These are phyloP conservation scores for Labeo calbasu DNA, from an alignment of 2,797 vertebrate species.

Conservation along the genomic window DNA sequence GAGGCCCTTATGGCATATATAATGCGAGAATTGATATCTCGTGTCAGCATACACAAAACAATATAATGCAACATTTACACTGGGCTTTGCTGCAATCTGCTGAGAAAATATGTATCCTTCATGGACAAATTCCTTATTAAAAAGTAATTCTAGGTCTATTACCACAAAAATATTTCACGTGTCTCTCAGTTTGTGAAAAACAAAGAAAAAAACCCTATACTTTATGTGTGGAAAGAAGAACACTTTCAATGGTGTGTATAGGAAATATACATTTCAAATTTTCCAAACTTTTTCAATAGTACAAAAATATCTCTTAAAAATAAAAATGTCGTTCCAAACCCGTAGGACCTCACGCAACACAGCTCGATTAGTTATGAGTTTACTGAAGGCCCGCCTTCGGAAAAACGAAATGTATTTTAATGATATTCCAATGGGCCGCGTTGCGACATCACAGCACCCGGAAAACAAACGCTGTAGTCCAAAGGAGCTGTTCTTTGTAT, in stretches of 20 bases:
- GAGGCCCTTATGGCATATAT: not conserved
- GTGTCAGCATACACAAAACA: slow-evolving; percentile 3
- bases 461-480: too few relatives aligned
- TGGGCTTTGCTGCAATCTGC: slow-evolving; percentile 5
- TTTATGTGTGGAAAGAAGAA: not conserved
- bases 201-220: not conserved
- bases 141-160: not conserved
- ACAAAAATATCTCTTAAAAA: not conserved
- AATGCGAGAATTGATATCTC: not conserved
- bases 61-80: slow-evolving; percentile 2
- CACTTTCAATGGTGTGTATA: not conserved
- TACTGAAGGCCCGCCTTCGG: too few relatives aligned
- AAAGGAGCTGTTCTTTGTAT: too few relatives aligned
- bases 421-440: too few relatives aligned
- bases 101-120: not conserved
- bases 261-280: not conserved
- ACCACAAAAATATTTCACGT: not conserved
- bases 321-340: too few relatives aligned
- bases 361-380: too few relatives aligned
- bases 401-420: too few relatives aligned
- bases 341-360: too few relatives aligned
- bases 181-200: not conserved
- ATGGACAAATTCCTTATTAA: not conserved
- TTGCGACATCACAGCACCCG: too few relatives aligned
- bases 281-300: not conserved